phyloP scores from a whole-genome alignment of 1,140 invertebrate genomes.

The Cydia fagiglandana region DNA sequence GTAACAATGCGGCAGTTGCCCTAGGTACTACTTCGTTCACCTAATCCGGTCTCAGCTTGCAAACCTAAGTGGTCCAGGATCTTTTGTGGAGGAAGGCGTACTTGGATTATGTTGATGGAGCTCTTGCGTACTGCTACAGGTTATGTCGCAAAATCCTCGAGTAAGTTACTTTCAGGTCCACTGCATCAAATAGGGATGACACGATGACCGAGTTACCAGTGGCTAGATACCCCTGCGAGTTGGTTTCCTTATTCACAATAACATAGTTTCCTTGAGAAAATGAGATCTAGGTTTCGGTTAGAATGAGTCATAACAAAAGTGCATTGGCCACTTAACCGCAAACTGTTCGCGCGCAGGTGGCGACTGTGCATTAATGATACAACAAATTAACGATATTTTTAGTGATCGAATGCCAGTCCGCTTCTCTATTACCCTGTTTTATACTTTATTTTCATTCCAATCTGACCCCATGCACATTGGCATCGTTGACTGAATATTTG shows the following conservation, averaged over 20 bases:
- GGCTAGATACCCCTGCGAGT: background rate
- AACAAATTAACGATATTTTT: background rate
- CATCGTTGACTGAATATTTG: too few relatives aligned
- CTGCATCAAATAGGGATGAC: too few relatives aligned
- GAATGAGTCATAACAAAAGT: background rate
- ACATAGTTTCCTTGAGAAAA: background rate
- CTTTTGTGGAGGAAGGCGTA: too few relatives aligned
- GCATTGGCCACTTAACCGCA: background rate
- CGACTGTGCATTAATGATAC: background rate
- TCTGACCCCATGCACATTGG: too few relatives aligned
- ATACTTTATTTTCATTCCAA: background rate
- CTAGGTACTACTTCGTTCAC: too few relatives aligned
- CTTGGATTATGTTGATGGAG: too few relatives aligned
- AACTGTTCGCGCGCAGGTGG: background rate
- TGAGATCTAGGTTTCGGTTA: slow-evolving; percentile 5
- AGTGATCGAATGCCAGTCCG: background rate
- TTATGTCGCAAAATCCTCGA: too few relatives aligned
- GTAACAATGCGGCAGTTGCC: too few relatives aligned
- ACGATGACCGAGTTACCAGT: background rate
- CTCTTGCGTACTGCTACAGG: too few relatives aligned
- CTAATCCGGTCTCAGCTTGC: too few relatives aligned
- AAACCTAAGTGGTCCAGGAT: too few relatives aligned
- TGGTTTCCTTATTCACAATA: background rate
- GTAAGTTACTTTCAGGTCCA: too few relatives aligned
- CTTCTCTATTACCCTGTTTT: background rate